These are phyloP conservation scores for Falco berigora DNA, from an alignment of 2,797 vertebrate genomes.

Conservation along the genomic window DNA sequence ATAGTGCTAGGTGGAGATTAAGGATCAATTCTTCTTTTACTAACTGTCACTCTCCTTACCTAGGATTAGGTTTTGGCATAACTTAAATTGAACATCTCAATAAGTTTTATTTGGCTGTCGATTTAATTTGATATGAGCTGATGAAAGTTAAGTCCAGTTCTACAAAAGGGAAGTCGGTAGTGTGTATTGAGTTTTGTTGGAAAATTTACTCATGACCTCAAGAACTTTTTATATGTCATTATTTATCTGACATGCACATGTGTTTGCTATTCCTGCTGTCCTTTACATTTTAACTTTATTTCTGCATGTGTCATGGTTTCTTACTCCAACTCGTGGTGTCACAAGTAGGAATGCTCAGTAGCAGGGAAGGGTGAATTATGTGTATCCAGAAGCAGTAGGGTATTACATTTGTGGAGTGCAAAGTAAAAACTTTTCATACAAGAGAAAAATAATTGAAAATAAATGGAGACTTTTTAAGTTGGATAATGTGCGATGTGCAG, in stretches of 20 bases:
- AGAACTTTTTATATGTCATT: background rate
- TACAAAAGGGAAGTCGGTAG: background rate
- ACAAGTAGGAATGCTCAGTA: background rate
- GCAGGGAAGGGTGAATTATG: background rate
- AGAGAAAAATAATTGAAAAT: background rate
- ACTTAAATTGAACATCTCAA: slow-evolving; percentile 32
- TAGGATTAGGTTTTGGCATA: slow-evolving; percentile 49
- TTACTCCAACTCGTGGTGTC: background rate
- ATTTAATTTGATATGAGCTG: background rate
- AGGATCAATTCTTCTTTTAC: slow-evolving; percentile 33
- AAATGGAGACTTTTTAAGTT: background rate
- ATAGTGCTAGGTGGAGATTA: slow-evolving; percentile 42
- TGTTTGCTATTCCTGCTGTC: background rate
- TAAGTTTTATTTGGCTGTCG: slow-evolving; percentile 25
- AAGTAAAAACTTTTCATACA: background rate
- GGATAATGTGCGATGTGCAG: background rate
- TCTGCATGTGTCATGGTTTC: background rate
- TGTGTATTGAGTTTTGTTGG: background rate
- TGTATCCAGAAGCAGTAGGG: background rate
- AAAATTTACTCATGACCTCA: background rate
- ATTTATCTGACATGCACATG: background rate
- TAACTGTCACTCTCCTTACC: slow-evolving; percentile 1
- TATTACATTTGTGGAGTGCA: background rate
- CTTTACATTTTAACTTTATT: background rate
- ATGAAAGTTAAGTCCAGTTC: background rate